Evolutionary conservation across 1,140 invertebrate genomes (phyloP), one percentile per base, ranked within the genome.

Genomic region (Pseudoatta argentina): DNA sequence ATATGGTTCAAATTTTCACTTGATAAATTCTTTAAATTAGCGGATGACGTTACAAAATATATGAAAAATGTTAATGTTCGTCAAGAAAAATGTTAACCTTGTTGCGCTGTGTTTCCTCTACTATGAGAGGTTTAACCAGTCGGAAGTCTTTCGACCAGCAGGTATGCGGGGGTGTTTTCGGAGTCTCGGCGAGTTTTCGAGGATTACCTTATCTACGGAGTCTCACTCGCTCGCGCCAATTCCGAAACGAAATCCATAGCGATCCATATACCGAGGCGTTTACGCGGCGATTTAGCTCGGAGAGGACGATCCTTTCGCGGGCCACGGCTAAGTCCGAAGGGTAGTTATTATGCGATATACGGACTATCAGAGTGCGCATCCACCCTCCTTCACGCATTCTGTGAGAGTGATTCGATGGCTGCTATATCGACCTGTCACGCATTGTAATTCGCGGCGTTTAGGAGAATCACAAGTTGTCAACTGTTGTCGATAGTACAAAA

Each of bases 191-290:
- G 92, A 94, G 92, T 94, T 95, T 94, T 93, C 93, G 91, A 86
- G 86, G 95, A 95, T 95, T 95, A 95, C 93, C 94, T 95, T 95
- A 95, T 95, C 95, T 94, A 78, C 91, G 73, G 88, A 91, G 90
- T 93, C 92, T 94, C 93, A 94, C 94, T 92, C 92, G 93, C 91
- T 91, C 88, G 90, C 85, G 89, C 83, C 87, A 75, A 93, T 91
- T 91, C 88, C 86, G 55, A 82, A 93, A 92, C 87, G 87, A 93
- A 94, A 92, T 91, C 90, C 92, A 82, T 55, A 75, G 21, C 73
- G 86, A 71, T 89, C 86, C 87, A 89, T 92, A 91, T 89, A 91
- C 85, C 64, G 78, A 73, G 78, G 88, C 89, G 91, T 91, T 91
- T 92, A 91, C 91, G 88, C 86, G 86, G 91, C 92, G 89, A 93